Base-by-base conservation (phyloP, 1,140 invertebrate genomes). In the Platyura marginata region DNA sequence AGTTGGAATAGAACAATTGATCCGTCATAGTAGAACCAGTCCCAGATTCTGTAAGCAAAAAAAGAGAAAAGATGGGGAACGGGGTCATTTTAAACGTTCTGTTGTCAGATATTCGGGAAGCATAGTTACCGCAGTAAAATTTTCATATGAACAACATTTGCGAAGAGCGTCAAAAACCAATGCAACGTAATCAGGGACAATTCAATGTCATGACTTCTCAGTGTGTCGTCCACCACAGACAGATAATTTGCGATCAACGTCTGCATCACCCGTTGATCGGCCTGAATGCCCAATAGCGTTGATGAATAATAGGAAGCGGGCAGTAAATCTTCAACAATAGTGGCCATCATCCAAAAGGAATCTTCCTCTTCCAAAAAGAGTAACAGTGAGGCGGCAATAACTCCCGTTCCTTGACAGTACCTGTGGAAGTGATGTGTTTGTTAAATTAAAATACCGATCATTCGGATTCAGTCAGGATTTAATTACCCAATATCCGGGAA, bases 151-250 rank as follows among this genome's bases (percentile, higher is more conserved):
- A 98, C 86, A 44, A 97, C 90, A 56, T 91, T 95, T 3, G 93
- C 88, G 67, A 95, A 97, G n/a, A 98, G 62, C 2, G 94, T 96
- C 22, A 98, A 66, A 63, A 98, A 96, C 95, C 96, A 99, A 57
- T 96, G 88, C 47, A 96, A 67, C 11, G 88, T 93, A 53, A 99
- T 96, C 20, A 98, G 66, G 45, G 90, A 93, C 16, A 98, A 66
- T 66, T 99, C 92, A 54, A 91, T 90, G 53, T 98, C 92, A 63
- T 96, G 90, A 59, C 90, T 81, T 55, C 83, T 79, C 22, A 98
- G 67, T 23, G 87, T 76, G 49, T 83, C 72, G 62, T 95, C 86
- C 45, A 96, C 76, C 46, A 90, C 79, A 1, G 93, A 85, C 51
- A 98, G 69, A 62, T 85, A 92, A 52, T 77, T 90, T 22, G 79